Conservation (phyloP, 2,888 invertebrate species). For the Portevinia maculata region DNA sequence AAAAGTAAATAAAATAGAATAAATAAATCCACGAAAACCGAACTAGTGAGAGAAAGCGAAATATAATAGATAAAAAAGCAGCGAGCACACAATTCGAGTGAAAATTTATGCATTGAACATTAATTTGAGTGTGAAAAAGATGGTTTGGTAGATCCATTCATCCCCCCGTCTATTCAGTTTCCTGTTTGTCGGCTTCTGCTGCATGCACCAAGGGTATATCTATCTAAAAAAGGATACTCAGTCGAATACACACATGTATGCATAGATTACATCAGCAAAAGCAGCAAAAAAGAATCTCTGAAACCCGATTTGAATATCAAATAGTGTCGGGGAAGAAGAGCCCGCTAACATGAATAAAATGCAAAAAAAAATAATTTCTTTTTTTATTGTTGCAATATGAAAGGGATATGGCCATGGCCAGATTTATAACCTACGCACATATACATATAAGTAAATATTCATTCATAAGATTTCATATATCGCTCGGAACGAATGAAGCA, state of each 20-base stretch:
- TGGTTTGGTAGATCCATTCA: conserved; percentile 31
- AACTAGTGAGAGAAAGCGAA: no score
- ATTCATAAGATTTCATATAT: conserved; percentile 46
- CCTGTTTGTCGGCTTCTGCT: conserved; percentile 56
- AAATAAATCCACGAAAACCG: neutral
- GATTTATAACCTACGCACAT: neutral
- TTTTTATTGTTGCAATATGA: conserved; percentile 18
- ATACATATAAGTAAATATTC: conserved; percentile 25
- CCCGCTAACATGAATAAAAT: conserved; percentile 25
- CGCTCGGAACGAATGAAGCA: conserved; percentile 61
- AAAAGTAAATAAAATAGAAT: neutral
- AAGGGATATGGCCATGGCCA: neutral
- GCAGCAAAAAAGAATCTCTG: conserved; percentile 60
- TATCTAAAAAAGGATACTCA: conserved; percentile 54
- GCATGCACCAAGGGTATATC: neutral
- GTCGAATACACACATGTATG: conserved; percentile 46
- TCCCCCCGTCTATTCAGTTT: conserved; percentile 41
- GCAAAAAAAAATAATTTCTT: no score
- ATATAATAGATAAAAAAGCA: no score
- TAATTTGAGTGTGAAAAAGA: conserved; percentile 74
- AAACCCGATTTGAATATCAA: conserved; percentile 72
- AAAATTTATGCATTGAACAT: conserved; percentile 74
- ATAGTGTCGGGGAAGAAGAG: conserved; percentile 30
- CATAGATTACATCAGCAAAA: conserved; percentile 61
- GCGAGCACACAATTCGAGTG: conserved; percentile 33